phyloP scores from a whole-genome alignment of 1,140 invertebrate species.

The Rhopalosiphum padi region DNA sequence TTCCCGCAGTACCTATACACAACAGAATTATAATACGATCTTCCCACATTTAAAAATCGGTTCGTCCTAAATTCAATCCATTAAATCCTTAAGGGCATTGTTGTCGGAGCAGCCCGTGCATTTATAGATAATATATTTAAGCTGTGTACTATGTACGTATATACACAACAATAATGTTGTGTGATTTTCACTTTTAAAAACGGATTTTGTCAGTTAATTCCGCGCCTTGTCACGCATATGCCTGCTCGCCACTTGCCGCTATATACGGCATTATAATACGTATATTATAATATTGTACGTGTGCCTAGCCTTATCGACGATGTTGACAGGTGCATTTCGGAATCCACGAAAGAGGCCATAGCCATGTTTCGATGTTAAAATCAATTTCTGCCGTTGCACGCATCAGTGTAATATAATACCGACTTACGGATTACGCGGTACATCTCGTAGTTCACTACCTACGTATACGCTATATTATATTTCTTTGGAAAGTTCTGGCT shows the following conservation, averaged over 20 bases:
- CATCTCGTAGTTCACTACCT: no score
- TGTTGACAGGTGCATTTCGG: background rate
- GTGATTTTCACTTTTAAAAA: constrained; percentile 17
- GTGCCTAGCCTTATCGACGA: background rate
- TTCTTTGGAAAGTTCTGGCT: background rate
- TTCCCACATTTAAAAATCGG: constrained; percentile 47
- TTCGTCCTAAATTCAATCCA: background rate
- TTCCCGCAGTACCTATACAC: background rate
- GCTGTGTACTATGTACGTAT: background rate
- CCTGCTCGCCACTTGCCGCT: background rate
- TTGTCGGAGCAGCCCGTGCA: background rate
- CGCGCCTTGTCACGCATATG: background rate
- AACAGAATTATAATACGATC: background rate
- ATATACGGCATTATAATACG: background rate
- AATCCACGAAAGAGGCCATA: background rate
- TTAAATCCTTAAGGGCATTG: constrained; percentile 41
- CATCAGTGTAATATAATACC: no score
- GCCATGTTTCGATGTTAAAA: background rate
- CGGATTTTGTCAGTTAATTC: background rate
- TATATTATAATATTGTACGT: background rate
- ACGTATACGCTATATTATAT: no score
- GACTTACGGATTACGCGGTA: no score
- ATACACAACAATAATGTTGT: no score
- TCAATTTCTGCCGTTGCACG: background rate
- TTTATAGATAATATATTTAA: background rate